Conservation (phyloP, 23 tunicate genomes). For the Clavelina lepadiformis region DNA sequence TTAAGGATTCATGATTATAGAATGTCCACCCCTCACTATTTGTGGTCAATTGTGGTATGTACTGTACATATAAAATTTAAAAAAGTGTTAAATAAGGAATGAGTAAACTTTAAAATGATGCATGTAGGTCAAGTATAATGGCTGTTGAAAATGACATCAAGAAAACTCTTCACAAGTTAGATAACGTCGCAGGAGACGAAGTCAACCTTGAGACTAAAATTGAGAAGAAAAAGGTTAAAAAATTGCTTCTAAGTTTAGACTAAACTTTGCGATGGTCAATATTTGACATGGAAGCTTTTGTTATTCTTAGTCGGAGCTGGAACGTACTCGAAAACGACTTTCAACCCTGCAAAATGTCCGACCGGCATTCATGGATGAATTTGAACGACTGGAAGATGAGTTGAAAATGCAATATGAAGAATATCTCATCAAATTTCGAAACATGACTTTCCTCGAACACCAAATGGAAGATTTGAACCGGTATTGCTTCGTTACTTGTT, state of each 20-base stretch:
- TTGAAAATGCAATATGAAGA: slow-evolving; percentile 76
- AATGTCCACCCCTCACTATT: too few species aligned
- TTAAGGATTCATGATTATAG: too few species aligned
- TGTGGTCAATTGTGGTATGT: too few species aligned
- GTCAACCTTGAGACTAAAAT: slow-evolving; percentile 89
- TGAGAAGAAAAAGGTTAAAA: slow-evolving; percentile 50
- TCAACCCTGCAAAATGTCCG: slow-evolving; percentile 86
- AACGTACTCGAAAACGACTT: slow-evolving; percentile 75
- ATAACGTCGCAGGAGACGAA: slow-evolving; percentile 89
- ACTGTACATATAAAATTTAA: too few species aligned
- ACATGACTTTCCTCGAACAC: slow-evolving; percentile 80
- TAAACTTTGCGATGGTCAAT: neutral
- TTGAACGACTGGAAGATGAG: slow-evolving; percentile 76
- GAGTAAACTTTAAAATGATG: too few species aligned
- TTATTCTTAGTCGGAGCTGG: slow-evolving; percentile 59
- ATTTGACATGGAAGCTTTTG: neutral
- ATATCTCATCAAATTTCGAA: slow-evolving; percentile 78
- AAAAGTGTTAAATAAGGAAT: too few species aligned
- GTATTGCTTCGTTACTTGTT: slow-evolving; percentile 8
- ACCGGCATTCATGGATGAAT: slow-evolving; percentile 98
- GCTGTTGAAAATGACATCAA: slow-evolving; percentile 57
- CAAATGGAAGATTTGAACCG: slow-evolving; percentile 70
- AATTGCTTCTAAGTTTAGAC: neutral
- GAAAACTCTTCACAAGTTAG: slow-evolving; percentile 72
- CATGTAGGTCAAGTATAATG: slow-evolving; percentile 50